Base-by-base conservation (phyloP, 2,888 invertebrate genomes). In the Ormyrus thymus region DNA sequence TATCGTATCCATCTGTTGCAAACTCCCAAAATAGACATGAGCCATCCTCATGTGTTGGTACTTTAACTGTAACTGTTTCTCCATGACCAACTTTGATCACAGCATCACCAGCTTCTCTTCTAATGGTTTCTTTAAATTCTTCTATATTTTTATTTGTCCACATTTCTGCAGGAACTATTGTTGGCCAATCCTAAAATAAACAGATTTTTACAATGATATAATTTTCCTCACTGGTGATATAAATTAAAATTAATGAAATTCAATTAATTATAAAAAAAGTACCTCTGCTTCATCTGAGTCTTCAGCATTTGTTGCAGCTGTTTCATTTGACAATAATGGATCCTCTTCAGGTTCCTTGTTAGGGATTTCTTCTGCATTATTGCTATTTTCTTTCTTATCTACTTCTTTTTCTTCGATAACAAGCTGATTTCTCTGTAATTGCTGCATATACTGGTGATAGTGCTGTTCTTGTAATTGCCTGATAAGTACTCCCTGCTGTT, bases 401-500 rank as follows among this genome's bases (percentile, higher is more conserved):
- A 81, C 82, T 8, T 84, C 85, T 70, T 89, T 88, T 56, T 89
- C 89, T 7, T 89, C 87, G 74, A 86, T 83, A 5, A 85, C 82
- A 11, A 92, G 76, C 62, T 88, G 87, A 76, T 87, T 90, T 53
- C 92, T 91, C 0, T 93, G 95, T 56, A 98, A 91, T 90, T 99
- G 99, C 86, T 98, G 97, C 94, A 99, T 98, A 90, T 99, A 99
- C 88, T 99, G 98, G 88, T 98, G 97, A 89, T 98, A 99, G 90
- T 99, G 99, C 87, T 99, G 98, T 85, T 98, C 98, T 91, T 99
- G 99, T 64, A 99, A 91, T 88, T 99, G 98, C 76, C 95, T 93
- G 78, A 99, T 97, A 46, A 99, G 92, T 59, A 97, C 93, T 0
- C 96, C 97, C 92, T 99, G 99, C 92, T 98, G 95, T 84, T 96